These are phyloP conservation scores for Babylonia areolata DNA, from an alignment of 1,140 invertebrate species.

Conservation along the genomic window DNA sequence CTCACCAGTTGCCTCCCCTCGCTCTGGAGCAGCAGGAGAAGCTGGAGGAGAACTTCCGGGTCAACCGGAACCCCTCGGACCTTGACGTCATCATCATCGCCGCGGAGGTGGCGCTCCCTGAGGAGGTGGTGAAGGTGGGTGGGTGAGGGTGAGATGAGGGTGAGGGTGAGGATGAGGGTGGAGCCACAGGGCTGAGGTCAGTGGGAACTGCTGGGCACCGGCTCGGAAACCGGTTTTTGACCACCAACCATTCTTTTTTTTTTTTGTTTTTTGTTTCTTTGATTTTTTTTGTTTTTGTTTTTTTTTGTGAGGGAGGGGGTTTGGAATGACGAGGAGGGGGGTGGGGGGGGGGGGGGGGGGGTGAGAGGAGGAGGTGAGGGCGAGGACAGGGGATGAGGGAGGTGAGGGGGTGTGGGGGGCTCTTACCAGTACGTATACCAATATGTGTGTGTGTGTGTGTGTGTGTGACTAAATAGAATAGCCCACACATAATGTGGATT, in stretches of 20 bases:
- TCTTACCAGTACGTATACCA: too few species aligned
- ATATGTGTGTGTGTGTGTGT: too few species aligned
- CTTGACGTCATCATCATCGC: constrained; percentile 63
- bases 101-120: constrained; percentile 59
- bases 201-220: too few species aligned
- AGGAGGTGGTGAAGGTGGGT: constrained; percentile 56
- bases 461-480: too few species aligned
- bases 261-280: too few species aligned
- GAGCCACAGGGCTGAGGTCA: too few species aligned
- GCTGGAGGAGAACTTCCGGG: constrained; percentile 58
- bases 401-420: constrained; percentile 30
- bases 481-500: too few species aligned
- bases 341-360: neutral
- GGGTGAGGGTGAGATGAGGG: too few species aligned
- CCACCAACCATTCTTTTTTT: too few species aligned
- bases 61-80: constrained; percentile 63
- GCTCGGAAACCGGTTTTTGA: too few species aligned
- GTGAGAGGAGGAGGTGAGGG: neutral
- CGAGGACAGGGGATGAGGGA: neutral
- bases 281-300: too few species aligned
- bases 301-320: neutral
- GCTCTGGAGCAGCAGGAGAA: constrained; percentile 53
- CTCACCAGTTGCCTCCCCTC: constrained; percentile 56
- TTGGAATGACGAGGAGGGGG: neutral
- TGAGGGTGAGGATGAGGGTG: too few species aligned